phyloP scores from a whole-genome alignment of 1,140 invertebrate genomes.

The Drosophila ercepeae region DNA sequence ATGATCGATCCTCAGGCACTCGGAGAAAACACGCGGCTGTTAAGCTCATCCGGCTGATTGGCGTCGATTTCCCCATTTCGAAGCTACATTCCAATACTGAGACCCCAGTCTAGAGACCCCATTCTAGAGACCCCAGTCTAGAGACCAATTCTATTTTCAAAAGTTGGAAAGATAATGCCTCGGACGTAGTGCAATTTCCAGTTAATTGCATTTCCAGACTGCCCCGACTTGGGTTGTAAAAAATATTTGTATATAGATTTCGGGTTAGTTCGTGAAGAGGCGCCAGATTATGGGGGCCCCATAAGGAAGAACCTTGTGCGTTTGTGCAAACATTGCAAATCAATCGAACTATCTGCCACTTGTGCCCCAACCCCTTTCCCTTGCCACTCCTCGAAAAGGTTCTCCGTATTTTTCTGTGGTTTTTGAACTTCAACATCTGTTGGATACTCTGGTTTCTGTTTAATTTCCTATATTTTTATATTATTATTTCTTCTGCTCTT shows the following conservation, averaged over 20 bases:
- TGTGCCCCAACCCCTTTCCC: conserved; percentile 3
- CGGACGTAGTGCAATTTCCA: conserved; percentile 39
- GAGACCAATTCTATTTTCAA: background rate
- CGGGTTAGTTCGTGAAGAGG: conserved; percentile 44
- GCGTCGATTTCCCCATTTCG: conserved; percentile 18
- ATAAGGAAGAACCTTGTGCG: conserved; percentile 55
- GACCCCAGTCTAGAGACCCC: background rate
- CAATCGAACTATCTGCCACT: conserved; percentile 55
- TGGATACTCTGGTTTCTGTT: conserved; percentile 3
- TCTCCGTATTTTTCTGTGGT: conserved; percentile 16
- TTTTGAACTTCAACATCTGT: conserved; percentile 14
- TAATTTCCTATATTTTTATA: background rate
- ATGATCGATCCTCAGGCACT: conserved; percentile 13
- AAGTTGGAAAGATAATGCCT: conserved; percentile 23
- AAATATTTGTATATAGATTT: conserved; percentile 59
- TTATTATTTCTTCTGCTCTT: background rate
- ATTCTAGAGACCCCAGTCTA: background rate
- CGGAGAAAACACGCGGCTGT: conserved; percentile 35
- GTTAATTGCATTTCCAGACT: conserved; percentile 53
- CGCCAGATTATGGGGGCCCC: conserved; percentile 45
- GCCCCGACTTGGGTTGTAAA: conserved; percentile 35
- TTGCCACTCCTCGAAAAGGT: background rate
- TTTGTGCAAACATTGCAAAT: conserved; percentile 53
- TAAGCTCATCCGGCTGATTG: conserved; percentile 60
- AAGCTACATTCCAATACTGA: conserved; percentile 4